Base-by-base conservation (phyloP, 1,140 invertebrate species). In the Formica exsecta region DNA sequence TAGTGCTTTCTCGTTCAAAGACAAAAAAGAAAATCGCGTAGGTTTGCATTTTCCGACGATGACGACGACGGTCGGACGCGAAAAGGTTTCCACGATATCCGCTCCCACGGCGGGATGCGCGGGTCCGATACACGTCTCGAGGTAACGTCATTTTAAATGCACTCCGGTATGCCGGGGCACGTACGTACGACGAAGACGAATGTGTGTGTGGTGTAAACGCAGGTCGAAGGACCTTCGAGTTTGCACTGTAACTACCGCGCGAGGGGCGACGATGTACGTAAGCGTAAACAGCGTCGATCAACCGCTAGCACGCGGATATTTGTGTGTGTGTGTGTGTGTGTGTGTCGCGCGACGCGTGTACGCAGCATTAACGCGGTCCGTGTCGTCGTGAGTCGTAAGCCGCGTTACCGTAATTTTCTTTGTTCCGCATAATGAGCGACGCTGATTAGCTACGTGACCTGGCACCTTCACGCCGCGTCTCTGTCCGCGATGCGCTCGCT, bases 381-480 rank as follows among this genome's bases (percentile, higher is more conserved):
- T 76, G 41, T 86, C 62, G 79, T 66, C 25, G 62, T 81, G 36
- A 65, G 48, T 75, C 68, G 66, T 68, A 57, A 38, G 71, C 61
- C 65, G 29, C 66, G 75, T 88, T 68, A 89, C 84, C 70, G 79
- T 87, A 85, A 90, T 87, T 89, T 75, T 64, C 88, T 89, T 87
- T 89, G 87, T 89, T 88, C 68, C 62, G 85, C 89, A 77, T 91
- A 90, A 89, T 89, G 84, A 91, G 81, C 79, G 83, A 86, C 76
- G 89, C 80, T 90, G 89, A 92, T 92, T 90, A 86, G 75, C 62
- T 91, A 91, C 90, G 90, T 91, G 90, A 92, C 81, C 81, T 80
- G 86, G 65, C 84, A 59, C 73, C 74, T 88, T 86, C 83, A 84
- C 86, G 73, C 80, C 54, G 70, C 41, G 64, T 81, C 48, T 57